Conservation (phyloP, 2,113 vertebrate species). For the Speoplatyrhinus poulsoni region DNA sequence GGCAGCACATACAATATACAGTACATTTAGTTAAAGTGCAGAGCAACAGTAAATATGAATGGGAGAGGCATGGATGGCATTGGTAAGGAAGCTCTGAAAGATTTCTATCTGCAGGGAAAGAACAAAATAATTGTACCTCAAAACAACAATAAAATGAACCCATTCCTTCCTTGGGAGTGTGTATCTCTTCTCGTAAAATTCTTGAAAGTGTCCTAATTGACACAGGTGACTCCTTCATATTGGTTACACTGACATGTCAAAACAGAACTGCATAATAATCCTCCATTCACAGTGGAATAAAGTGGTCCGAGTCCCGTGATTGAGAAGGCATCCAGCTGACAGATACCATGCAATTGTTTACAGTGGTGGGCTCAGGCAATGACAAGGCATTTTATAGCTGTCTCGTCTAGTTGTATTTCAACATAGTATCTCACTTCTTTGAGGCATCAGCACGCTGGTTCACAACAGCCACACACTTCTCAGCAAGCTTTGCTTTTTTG, state of each 20-base stretch:
- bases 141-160: background rate
- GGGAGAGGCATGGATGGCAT: too few relatives aligned
- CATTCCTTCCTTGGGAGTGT: conserved; percentile 7
- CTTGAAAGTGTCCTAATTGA: conserved; percentile 50
- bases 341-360: conserved; percentile 70
- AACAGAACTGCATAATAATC: conserved; percentile 71
- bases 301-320: conserved; percentile 64
- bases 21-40: too few relatives aligned
- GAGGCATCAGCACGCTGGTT: conserved; percentile 45
- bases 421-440: conserved; percentile 62
- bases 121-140: background rate
- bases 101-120: too few relatives aligned
- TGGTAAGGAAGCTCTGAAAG: too few relatives aligned
- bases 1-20: too few relatives aligned
- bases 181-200: conserved; percentile 39
- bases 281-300: conserved; percentile 70
- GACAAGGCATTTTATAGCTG: conserved; percentile 71
- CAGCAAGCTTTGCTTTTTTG: conserved; percentile 9
- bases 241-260: conserved; percentile 59
- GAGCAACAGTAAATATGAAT: background rate
- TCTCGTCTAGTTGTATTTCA: conserved; percentile 73
- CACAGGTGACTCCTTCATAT: conserved; percentile 50
- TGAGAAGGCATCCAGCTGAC: conserved; percentile 70
- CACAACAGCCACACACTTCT: conserved; percentile 25
- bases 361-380: conserved; percentile 64